Evolutionary conservation across 2,113 vertebrate species (phyloP), one percentile per base, ranked within the genome.

Genomic region (Hyperoodon ampullatus): DNA sequence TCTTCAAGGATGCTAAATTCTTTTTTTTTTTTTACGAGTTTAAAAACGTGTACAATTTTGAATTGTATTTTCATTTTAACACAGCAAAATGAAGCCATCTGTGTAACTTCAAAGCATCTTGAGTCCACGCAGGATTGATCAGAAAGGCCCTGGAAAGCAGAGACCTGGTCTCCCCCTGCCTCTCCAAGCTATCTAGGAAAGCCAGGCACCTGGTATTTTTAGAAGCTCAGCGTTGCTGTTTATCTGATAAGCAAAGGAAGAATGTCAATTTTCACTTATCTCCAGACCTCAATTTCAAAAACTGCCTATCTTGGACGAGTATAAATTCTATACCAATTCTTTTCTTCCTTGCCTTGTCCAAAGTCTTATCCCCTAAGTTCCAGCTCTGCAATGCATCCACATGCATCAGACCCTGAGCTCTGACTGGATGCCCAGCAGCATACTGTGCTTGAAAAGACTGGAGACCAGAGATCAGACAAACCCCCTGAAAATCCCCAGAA

Each of bases 271-370:
- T 87, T 94, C 50, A 93, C 58, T 89, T 53, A 35, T 83, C 74
- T 78, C 58, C 66, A 78, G 88, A 58, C 5, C 30, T 78, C 42
- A 39, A 16, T 68, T 87, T 93, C 90, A 86, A 78, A 96, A 92
- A 82, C 60, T 28, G 70, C 53, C 71, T 66, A 5, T 55, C 88
- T 66, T 72, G 81, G 14, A 81, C 19, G 13, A 83, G 15, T 50
- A 26, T 33, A 35, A 60, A 70, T 47, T 55, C 81, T 66, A 74
- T 8, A 72, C 42, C 39, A 35, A 42, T 18, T 61, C 26, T 30
- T 33, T 19, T 28, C 28, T 30, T 84, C 33, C 77, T 55, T 6
- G 2, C 50, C 71, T 30, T 12, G 13, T 16, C 71, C 77, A 15
- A 42, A 68, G n/a, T 16, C 26, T 14, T 18, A 44, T n/a, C 2